phyloP scores from a whole-genome alignment of 1,140 invertebrate species.

The Drosophila dunni region DNA sequence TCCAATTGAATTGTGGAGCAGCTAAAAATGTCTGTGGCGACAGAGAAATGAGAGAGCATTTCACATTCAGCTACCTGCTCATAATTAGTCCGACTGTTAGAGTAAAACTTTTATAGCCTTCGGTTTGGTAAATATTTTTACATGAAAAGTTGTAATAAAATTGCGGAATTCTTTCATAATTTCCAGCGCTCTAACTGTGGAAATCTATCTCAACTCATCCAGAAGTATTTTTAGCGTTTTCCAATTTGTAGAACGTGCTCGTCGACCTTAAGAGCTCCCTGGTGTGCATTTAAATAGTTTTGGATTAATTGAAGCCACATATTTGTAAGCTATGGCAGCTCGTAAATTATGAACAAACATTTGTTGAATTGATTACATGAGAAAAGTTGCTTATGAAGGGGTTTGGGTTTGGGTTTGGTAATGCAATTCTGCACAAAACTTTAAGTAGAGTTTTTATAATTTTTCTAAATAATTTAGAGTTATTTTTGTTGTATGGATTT shows the following conservation, averaged over 20 bases:
- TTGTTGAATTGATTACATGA: constrained; percentile 16
- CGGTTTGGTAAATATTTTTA: constrained; percentile 25
- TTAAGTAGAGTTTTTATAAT: not conserved
- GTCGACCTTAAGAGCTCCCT: constrained; percentile 51
- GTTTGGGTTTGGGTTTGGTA: not conserved
- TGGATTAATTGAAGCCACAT: constrained; percentile 34
- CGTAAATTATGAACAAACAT: constrained; percentile 38
- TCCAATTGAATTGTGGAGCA: constrained; percentile 6
- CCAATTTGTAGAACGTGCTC: constrained; percentile 46
- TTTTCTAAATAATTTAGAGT: constrained; percentile 13
- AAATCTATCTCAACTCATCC: not conserved
- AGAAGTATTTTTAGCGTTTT: constrained; percentile 34
- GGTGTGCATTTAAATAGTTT: constrained; percentile 46
- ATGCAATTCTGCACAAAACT: not conserved
- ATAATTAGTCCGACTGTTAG: constrained; percentile 36
- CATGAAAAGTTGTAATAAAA: constrained; percentile 38
- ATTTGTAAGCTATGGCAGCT: not conserved
- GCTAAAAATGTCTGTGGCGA: not conserved
- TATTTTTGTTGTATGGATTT: too few species aligned
- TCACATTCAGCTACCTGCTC: constrained; percentile 10
- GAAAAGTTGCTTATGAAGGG: constrained; percentile 6
- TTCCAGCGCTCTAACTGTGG: constrained; percentile 2
- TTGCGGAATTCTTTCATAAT: constrained; percentile 18
- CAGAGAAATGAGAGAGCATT: not conserved
- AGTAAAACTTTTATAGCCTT: constrained; percentile 18